Conservation (phyloP, 2,797 vertebrate genomes). For the Dallia pectoralis region DNA sequence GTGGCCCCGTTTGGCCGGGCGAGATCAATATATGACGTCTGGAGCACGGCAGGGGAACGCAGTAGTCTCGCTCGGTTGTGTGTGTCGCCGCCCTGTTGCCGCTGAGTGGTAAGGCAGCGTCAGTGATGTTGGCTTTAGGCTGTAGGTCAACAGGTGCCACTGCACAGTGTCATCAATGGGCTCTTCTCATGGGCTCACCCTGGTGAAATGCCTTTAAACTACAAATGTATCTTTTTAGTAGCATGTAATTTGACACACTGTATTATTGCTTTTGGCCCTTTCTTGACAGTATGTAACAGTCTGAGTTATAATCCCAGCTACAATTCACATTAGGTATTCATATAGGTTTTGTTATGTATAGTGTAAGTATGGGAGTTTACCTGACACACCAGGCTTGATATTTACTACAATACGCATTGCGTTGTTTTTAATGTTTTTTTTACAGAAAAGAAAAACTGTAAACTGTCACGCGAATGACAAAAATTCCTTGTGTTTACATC, state of each 20-base stretch:
- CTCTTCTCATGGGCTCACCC: neutral
- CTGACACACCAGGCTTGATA: neutral
- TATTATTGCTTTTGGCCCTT: neutral
- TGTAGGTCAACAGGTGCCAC: conserved; percentile 41
- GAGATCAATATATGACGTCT: conserved; percentile 76
- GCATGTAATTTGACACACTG: neutral
- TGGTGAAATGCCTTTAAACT: neutral
- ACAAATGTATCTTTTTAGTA: neutral
- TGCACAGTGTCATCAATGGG: neutral
- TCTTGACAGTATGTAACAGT: too few species aligned
- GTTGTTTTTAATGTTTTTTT: too few species aligned
- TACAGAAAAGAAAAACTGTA: too few species aligned
- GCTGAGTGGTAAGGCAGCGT: conserved; percentile 11
- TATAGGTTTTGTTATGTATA: neutral
- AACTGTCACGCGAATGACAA: too few species aligned
- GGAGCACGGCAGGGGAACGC: conserved; percentile 40
- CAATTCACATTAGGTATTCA: too few species aligned
- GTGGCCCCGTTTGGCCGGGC: conserved; percentile 58
- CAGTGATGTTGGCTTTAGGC: neutral
- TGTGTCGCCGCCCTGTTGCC: conserved; percentile 18
- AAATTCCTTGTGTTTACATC: too few species aligned
- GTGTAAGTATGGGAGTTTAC: neutral
- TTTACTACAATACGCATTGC: neutral
- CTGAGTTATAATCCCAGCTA: too few species aligned
- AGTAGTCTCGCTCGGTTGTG: neutral